phyloP scores from a whole-genome alignment of 2,113 vertebrate genomes.

The Oryzias celebensis region DNA sequence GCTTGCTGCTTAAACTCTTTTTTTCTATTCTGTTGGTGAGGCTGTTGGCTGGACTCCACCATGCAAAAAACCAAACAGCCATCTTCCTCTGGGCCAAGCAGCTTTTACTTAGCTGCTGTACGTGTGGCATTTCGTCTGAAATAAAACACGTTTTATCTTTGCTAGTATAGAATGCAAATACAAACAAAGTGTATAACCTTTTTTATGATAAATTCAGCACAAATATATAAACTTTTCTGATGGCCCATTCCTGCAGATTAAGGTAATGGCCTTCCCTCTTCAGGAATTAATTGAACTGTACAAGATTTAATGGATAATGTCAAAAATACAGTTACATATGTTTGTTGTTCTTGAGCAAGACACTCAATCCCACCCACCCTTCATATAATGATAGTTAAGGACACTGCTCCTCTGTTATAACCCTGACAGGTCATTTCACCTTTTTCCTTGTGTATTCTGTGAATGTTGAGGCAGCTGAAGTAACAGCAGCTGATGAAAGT shows the following conservation, averaged over 20 bases:
- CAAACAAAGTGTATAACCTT: background rate
- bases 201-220: background rate
- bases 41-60: slow-evolving; percentile 60
- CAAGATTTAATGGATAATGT: too few species aligned
- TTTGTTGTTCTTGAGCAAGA: too few species aligned
- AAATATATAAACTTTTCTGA: slow-evolving; percentile 23
- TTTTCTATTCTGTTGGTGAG: slow-evolving; percentile 44
- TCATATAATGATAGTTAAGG: too few species aligned
- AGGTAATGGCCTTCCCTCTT: slow-evolving; percentile 46
- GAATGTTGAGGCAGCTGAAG: too few species aligned
- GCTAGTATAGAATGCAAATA: slow-evolving; percentile 3
- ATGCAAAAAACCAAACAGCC: slow-evolving; percentile 71
- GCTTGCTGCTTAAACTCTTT: slow-evolving; percentile 16
- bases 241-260: slow-evolving; percentile 76
- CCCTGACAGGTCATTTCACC: too few species aligned
- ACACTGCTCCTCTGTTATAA: too few species aligned
- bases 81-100: slow-evolving; percentile 77
- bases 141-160: slow-evolving; percentile 28
- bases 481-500: too few species aligned
- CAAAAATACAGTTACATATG: too few species aligned
- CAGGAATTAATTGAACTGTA: too few species aligned
- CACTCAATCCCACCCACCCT: too few species aligned
- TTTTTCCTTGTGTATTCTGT: too few species aligned
- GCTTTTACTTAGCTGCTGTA: slow-evolving; percentile 67
- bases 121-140: slow-evolving; percentile 27